Percentiles rank a stretch among this genome's conserved stretches.
Conservation (phyloP, 2,113 vertebrate species). For the Numenius arquata region DNA sequence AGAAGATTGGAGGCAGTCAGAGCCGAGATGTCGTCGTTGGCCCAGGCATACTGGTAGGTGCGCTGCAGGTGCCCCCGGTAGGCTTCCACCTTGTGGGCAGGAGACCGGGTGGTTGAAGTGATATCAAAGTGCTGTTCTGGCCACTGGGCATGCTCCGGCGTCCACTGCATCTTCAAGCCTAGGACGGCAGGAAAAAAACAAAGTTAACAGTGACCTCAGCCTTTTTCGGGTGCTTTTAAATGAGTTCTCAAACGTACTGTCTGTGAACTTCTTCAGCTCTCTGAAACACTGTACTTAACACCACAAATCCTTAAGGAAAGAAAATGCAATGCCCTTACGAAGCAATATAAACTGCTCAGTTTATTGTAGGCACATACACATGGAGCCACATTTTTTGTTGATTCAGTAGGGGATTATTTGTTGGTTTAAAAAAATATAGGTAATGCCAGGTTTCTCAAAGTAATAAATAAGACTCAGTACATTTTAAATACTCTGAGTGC, state of each 20-base stretch:
- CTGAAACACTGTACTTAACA: background rate
- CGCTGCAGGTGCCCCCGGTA: constrained; percentile 96
- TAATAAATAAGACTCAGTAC: background rate
- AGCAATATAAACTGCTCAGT: background rate
- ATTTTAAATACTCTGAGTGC: constrained; percentile 42
- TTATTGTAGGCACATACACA: background rate
- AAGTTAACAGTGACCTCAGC: constrained; percentile 12
- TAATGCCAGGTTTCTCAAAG: background rate
- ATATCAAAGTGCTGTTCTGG: constrained; percentile 99
- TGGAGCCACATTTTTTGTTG: background rate
- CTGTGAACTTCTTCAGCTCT: background rate
- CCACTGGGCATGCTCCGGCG: constrained; percentile 99
- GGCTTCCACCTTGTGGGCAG: constrained; percentile 97
- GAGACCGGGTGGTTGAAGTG: constrained; percentile 95
- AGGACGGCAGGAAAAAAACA: constrained; percentile 3
- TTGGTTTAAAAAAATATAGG: background rate
- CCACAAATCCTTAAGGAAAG: background rate
- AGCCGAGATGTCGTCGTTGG: constrained; percentile 98
- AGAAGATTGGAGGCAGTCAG: constrained; percentile 97
- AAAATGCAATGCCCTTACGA: background rate
- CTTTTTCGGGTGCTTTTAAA: background rate
- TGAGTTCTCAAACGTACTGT: background rate
- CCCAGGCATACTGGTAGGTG: constrained; percentile 98
- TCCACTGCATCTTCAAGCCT: constrained; percentile 99
- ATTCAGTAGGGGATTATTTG: background rate